Evolutionary conservation across 2,113 vertebrate genomes (phyloP), one percentile per base, ranked within the genome.

Genomic region (Cryptomyrus ogoouensis): DNA sequence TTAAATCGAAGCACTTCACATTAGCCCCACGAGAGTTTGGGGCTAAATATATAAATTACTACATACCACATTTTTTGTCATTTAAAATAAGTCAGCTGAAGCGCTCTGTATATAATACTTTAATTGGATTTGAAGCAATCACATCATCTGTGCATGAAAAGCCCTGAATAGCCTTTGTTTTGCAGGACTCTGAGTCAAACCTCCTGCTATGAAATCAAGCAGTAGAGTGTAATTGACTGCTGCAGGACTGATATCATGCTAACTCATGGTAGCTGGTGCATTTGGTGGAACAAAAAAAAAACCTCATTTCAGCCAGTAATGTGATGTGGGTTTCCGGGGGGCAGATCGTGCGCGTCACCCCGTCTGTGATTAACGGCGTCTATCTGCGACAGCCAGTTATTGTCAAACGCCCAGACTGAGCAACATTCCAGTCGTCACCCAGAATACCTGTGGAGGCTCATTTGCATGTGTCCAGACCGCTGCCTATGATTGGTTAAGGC

Each of bases 71-170:
- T 9, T 46, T 46, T 47, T 84, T 84, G 39, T 47, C 19, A 42
- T 84, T 84, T 84, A 84, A 44, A 84, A 24, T 47, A 84, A 84
- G 15, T 84, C 7, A 84, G 10, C 21, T 46, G 42, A n/a, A 44
- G 39, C 83, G 1, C 21, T 0, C 39, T 84, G 39, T 42, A n/a
- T 46, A 24, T 46, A 46, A 46, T 84, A 47, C 39, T 84, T 39
- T 83, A 83, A 84, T 84, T 44, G 39, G 42, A 84, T 84, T 84
- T 84, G 83, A 84, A n/a, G 21, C 83, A 39, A 84, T 46, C 17
- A 49, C 39, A 46, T 84, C 83, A 84, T 46, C 44, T 84, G 83
- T 12, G 39, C 39, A 42, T 47, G 17, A 83, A 39, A 19, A 44
- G 21, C 39, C 44, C 21, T 47, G 8, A 84, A 46, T 42, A 39